These are phyloP conservation scores for Sylvia borin DNA, from an alignment of 2,797 vertebrate genomes.

Conservation along the genomic window DNA sequence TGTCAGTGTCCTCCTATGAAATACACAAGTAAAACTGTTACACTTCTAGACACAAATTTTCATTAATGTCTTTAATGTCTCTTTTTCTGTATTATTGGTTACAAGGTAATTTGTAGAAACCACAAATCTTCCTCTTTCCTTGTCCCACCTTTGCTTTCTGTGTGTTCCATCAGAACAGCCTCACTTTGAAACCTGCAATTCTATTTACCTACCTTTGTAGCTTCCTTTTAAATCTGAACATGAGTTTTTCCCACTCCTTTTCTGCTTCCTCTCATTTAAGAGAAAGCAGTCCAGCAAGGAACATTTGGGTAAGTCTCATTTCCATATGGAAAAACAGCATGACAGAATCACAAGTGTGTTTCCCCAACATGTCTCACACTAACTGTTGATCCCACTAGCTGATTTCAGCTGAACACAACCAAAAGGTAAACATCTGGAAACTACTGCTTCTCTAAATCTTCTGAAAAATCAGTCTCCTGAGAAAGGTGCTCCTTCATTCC, in stretches of 20 bases:
- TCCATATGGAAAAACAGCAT: not conserved
- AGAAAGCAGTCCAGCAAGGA: not conserved
- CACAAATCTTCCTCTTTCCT: accelerated
- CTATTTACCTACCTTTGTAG: not conserved
- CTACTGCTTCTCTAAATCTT: not conserved
- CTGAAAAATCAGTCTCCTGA: not conserved
- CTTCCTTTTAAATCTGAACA: not conserved
- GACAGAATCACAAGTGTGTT: not conserved
- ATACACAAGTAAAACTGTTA: not conserved
- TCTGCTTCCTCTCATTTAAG: not conserved
- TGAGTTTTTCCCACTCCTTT: not conserved
- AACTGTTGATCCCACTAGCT: not conserved
- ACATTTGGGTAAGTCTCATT: not conserved
- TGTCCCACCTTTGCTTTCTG: not conserved
- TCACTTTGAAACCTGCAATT: not conserved
- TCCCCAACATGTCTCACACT: not conserved
- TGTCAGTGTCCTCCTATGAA: not conserved
- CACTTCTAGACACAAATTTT: not conserved
- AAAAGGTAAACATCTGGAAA: not conserved
- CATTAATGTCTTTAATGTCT: not conserved
- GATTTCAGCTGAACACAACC: not conserved
- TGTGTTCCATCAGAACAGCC: not conserved
- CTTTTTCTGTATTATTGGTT: not conserved
- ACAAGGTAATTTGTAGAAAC: not conserved
- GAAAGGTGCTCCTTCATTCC: not conserved